Conservation (phyloP, 2,888 invertebrate species). For the Eremobia ochroleuca region DNA sequence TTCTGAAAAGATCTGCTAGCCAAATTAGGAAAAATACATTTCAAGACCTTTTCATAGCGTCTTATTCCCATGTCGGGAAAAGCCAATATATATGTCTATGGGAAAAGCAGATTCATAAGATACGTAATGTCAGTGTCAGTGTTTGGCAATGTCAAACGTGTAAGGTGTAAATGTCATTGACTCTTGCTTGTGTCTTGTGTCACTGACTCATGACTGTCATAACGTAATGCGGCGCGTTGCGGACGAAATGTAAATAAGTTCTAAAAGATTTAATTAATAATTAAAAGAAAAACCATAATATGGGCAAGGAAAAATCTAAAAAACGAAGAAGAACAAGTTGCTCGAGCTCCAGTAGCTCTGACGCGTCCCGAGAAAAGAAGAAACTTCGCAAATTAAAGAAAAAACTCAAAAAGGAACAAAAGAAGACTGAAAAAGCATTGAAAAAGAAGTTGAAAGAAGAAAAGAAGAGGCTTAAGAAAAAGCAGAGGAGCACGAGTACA, state of each 20-base stretch:
- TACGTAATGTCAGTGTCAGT: not conserved
- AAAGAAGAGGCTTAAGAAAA: constrained; percentile 84
- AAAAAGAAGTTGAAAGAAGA: constrained; percentile 90
- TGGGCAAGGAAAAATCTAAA: constrained; percentile 88
- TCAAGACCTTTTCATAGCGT: not conserved
- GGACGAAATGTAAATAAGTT: constrained; percentile 55
- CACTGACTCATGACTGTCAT: not conserved
- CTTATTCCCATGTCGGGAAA: not conserved
- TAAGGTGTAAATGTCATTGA: not conserved
- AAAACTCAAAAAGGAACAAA: constrained; percentile 90
- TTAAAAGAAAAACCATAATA: constrained; percentile 59
- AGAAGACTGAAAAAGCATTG: constrained; percentile 88
- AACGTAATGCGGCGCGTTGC: constrained; percentile 30
- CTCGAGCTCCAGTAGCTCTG: constrained; percentile 86
- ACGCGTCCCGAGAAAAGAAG: constrained; percentile 87
- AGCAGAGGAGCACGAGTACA: constrained; percentile 74
- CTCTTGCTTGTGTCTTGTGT: not conserved
- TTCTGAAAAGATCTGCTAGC: not conserved
- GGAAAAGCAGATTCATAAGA: too few relatives aligned
- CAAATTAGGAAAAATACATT: not conserved
- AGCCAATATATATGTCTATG: too few relatives aligned
- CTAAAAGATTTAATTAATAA: constrained; percentile 21
- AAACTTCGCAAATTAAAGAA: constrained; percentile 90
- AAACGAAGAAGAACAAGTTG: constrained; percentile 80
- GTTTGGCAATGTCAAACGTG: constrained; percentile 8